These are phyloP conservation scores for Agrotis clavis DNA, from an alignment of 2,888 invertebrate genomes.

Conservation along the genomic window DNA sequence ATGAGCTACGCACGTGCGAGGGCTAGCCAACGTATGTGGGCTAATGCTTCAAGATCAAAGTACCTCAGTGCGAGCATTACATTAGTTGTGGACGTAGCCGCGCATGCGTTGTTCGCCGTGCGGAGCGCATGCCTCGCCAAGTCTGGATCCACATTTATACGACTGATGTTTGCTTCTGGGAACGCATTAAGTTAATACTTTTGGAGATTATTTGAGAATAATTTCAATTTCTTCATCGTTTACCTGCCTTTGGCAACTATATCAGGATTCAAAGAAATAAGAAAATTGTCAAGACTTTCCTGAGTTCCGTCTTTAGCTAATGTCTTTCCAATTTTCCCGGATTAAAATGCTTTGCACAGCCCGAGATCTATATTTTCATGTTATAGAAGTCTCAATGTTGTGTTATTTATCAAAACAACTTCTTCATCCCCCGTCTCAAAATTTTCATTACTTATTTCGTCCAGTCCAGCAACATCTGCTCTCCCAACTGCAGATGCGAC, in stretches of 20 bases:
- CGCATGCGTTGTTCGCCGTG: too few species aligned
- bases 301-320: background rate
- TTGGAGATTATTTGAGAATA: background rate
- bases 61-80: too few species aligned
- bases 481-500: constrained; percentile 50
- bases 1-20: too few species aligned
- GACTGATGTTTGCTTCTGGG: constrained; percentile 12
- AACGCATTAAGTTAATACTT: constrained; percentile 5
- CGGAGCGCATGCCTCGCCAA: too few species aligned
- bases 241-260: background rate
- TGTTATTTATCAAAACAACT: background rate
- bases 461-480: constrained; percentile 44
- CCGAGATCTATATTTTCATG: background rate
- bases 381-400: background rate
- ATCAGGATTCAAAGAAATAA: too few species aligned
- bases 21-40: too few species aligned
- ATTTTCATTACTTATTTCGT: constrained; percentile 23
- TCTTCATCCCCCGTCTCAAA: background rate
- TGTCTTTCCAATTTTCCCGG: too few species aligned
- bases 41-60: too few species aligned
- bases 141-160: too few species aligned
- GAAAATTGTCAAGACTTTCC: background rate
- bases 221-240: background rate
- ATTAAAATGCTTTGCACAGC: too few species aligned
- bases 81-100: too few species aligned